Conservation (phyloP, 2,888 invertebrate genomes). For the Synergus japonicus region DNA sequence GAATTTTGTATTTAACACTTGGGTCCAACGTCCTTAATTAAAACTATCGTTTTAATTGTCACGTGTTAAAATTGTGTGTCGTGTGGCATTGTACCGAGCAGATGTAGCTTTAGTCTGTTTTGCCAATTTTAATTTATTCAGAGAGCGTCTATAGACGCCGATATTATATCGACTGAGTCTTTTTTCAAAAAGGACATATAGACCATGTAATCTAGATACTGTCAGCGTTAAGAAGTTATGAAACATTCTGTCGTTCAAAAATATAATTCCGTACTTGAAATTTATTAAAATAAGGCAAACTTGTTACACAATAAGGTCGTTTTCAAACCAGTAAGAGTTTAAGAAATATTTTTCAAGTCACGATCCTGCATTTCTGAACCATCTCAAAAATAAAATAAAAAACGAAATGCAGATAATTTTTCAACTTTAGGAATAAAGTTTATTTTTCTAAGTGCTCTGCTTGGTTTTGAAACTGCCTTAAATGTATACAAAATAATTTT, state of each 20-base stretch:
- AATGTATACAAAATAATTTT: not conserved
- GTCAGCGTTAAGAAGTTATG: conserved; percentile 1
- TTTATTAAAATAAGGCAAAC: not conserved
- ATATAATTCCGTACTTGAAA: not conserved
- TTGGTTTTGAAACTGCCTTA: not conserved
- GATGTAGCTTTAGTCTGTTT: conserved; percentile 26
- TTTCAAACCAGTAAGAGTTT: not conserved
- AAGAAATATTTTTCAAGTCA: not conserved
- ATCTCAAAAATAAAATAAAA: not conserved
- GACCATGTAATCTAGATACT: conserved; percentile 2
- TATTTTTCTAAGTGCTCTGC: not conserved
- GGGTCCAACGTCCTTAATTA: too few relatives aligned
- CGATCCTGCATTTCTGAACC: not conserved
- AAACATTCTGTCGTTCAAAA: conserved; percentile 11
- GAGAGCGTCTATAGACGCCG: conserved; percentile 23
- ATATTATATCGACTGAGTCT: conserved; percentile 36
- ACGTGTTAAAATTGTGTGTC: conserved; percentile 22
- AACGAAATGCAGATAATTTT: not conserved
- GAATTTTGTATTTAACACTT: too few relatives aligned
- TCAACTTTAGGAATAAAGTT: not conserved
- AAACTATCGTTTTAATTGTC: conserved; percentile 9
- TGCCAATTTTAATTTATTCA: conserved; percentile 18
- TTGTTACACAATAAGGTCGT: not conserved
- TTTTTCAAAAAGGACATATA: conserved; percentile 21
- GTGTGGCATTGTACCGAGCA: conserved; percentile 30